Evolutionary conservation across 2,888 invertebrate genomes (phyloP).

Genomic region (Camptogramma bilineatum): DNA sequence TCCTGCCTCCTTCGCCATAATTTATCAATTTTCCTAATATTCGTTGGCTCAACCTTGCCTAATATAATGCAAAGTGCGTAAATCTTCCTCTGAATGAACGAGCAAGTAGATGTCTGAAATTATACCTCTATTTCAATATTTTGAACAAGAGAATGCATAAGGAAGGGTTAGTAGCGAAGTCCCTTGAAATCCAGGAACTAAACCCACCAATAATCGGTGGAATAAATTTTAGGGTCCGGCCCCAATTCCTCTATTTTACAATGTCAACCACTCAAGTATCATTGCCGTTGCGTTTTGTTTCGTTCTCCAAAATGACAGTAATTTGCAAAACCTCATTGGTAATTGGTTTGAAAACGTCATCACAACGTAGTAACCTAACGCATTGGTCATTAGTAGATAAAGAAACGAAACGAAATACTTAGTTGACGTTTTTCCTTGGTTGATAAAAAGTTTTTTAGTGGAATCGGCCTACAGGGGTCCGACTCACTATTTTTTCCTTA

Average conservation of each 20-base stretch:
- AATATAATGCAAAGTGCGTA: constrained; percentile 11
- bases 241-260: constrained; percentile 11
- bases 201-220: constrained; percentile 51
- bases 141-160: constrained; percentile 32
- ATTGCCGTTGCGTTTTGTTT: too few species aligned
- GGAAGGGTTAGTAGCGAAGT: constrained; percentile 37
- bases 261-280: too few species aligned
- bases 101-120: constrained; percentile 14
- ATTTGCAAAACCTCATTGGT: too few species aligned
- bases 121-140: constrained; percentile 19
- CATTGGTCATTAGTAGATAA: too few species aligned
- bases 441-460: too few species aligned
- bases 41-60: constrained; percentile 7
- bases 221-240: constrained; percentile 52
- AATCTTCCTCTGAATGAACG: constrained; percentile 10
- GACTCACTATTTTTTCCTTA: too few species aligned
- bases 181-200: constrained; percentile 48
- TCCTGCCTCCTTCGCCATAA: constrained; percentile 17
- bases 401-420: too few species aligned
- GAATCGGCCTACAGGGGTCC: too few species aligned
- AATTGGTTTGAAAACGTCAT: constrained; percentile 5
- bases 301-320: too few species aligned
- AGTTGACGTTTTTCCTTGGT: too few species aligned
- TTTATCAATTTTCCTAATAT: constrained; percentile 14
- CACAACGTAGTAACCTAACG: too few species aligned